Percentiles rank a stretch among this genome's conserved stretches.
phyloP scores from a whole-genome alignment of 2,797 vertebrate genomes.

The Trichosurus vulpecula region DNA sequence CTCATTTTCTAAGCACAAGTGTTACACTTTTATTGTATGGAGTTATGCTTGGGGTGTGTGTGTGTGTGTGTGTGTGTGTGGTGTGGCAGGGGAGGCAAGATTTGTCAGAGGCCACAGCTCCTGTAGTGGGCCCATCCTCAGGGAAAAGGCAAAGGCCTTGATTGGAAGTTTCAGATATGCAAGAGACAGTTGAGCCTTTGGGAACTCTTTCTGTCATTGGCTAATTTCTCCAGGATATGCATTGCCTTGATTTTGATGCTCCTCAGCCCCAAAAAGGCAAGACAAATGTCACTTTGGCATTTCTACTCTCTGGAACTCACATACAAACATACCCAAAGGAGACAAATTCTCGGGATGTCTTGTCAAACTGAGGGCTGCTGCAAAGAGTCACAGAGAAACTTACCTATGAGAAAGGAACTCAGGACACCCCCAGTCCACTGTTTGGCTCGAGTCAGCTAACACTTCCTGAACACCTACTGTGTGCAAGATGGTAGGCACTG shows the following conservation, averaged over 20 bases:
- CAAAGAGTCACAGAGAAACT: not conserved
- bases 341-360: not conserved
- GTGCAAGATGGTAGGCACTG: not conserved
- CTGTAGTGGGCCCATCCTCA: not conserved
- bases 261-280: not conserved
- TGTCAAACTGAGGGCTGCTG: not conserved
- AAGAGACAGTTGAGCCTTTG: not conserved
- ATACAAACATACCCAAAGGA: not conserved
- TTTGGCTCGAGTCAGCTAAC: not conserved
- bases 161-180: not conserved
- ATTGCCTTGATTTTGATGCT: not conserved
- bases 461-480: not conserved
- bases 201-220: not conserved
- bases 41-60: not conserved
- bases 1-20: not conserved
- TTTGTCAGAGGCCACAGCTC: not conserved
- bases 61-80: not conserved
- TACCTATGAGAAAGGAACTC: not conserved
- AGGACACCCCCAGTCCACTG: not conserved
- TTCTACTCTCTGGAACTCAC: not conserved
- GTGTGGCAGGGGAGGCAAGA: not conserved
- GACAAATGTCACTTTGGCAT: not conserved
- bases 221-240: not conserved
- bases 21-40: not conserved
- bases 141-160: constrained; percentile 3